A percentile compares a stretch with the other conserved stretches of the same genome.
phyloP scores from a whole-genome alignment of 2,888 invertebrate genomes.

The Ophonus ardosiacus region DNA sequence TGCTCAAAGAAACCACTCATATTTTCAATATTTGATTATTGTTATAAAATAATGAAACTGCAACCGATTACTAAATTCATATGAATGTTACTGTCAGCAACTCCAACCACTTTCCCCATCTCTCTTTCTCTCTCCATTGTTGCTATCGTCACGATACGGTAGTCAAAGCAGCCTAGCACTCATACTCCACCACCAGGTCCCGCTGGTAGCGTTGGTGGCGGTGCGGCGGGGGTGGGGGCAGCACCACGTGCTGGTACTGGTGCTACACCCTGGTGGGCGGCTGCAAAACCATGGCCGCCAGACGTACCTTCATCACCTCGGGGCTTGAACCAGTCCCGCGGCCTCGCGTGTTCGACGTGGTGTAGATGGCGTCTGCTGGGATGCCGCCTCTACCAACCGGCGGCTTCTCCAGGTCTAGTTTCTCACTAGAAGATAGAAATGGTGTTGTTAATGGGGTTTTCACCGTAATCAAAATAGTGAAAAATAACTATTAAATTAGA shows the following conservation, averaged over 20 bases:
- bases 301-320: conserved; percentile 92
- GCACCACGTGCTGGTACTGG: conserved; percentile 66
- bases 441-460: too few species aligned
- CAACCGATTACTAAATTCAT: too few species aligned
- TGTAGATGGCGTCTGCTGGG: conserved; percentile 87
- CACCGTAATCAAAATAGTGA: too few species aligned
- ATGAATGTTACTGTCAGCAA: neutral
- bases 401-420: conserved; percentile 75
- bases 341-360: conserved; percentile 77
- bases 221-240: conserved; percentile 16
- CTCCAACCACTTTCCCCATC: neutral
- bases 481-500: too few species aligned
- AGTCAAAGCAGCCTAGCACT: conserved; percentile 73
- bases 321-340: conserved; percentile 74
- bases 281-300: conserved; percentile 93
- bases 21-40: too few species aligned
- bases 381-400: conserved; percentile 77
- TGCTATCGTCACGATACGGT: neutral
- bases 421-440: conserved; percentile 70
- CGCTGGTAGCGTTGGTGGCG: conserved; percentile 68
- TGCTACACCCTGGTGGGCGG: conserved; percentile 90
- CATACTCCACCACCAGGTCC: conserved; percentile 74
- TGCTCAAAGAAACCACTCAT: too few species aligned
- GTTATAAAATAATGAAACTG: too few species aligned
- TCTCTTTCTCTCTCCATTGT: too few species aligned